Base-by-base conservation (phyloP, 2,797 vertebrate genomes). In the Rhinella marina region DNA sequence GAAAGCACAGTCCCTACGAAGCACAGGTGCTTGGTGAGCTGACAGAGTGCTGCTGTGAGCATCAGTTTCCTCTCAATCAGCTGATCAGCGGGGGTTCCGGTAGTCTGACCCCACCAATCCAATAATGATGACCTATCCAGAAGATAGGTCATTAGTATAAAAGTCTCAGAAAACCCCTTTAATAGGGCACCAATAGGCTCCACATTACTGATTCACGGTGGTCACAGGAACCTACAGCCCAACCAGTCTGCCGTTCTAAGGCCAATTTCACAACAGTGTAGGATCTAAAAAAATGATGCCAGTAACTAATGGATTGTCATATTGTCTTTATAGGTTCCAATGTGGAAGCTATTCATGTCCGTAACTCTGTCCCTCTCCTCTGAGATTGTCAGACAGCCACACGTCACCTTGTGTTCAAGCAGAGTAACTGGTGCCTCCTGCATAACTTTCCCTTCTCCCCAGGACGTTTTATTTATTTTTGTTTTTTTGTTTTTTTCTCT, bases 401-500 rank as follows among this genome's bases (percentile, higher is more conserved):
- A 81, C 78, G 84, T n/a, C 84, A 89, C 88, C 84, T 82, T 86
- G 88, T 82, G 79, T 89, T 89, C 80, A 76, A 82, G 84, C 79
- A 61, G 72, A 86, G 70, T 83, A 82, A 59, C 84, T 59, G 84
- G 84, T 86, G 88, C 88, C 84, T 86, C 84, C 88, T 86, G 84
- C 84, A 78, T 76, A 82, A 57, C 61, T 54, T 79, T 78, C 86
- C 83, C 86, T 81, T 80, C 73, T 89, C 87, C 87, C 76, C 90
- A 89, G 87, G 90, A 91, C 87, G 73, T 88, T 89, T 87, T 89
- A 89, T 68, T 89, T 91, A 75, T 89, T 89, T 85, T 48, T 9
- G 73, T 90, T 90, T 86, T 81, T 72, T 70, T 87, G 41, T 41
- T 41, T 41, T 32, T 41, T 77, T 68, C 25, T 66, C 83, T 90